Conservation (phyloP, 2,797 vertebrate genomes). For the Mus caroli region DNA sequence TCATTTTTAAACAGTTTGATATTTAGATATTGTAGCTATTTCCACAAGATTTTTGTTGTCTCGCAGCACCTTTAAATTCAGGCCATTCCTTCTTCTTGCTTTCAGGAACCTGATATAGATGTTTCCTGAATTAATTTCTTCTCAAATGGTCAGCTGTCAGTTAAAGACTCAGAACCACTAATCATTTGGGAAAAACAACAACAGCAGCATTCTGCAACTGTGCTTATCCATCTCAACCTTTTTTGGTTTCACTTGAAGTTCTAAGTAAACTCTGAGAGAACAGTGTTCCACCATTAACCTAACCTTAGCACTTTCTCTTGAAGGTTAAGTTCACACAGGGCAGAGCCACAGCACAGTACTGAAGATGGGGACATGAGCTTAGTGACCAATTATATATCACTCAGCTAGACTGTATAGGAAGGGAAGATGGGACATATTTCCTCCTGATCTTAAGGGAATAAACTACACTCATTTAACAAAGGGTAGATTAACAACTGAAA, state of each 20-base stretch:
- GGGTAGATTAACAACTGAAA: neutral
- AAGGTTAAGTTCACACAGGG: conserved; percentile 21
- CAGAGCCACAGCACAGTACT: neutral
- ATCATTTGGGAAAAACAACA: neutral
- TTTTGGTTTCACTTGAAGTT: neutral
- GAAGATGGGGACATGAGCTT: neutral
- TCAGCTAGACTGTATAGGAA: neutral
- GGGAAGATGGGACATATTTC: neutral
- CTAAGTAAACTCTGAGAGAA: neutral
- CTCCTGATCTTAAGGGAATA: too few species aligned
- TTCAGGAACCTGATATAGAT: neutral
- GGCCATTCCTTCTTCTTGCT: neutral
- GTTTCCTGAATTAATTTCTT: conserved; percentile 8
- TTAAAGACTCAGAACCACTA: neutral
- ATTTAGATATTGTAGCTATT: neutral
- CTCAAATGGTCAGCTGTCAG: neutral
- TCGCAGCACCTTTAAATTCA: neutral
- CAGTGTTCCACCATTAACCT: neutral
- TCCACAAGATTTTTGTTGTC: neutral
- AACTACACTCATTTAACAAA: neutral
- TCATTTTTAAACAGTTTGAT: neutral
- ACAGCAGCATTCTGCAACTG: neutral
- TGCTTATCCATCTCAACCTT: neutral
- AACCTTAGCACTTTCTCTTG: neutral
- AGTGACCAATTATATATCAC: neutral